Conservation (phyloP, 2,888 invertebrate genomes). For the Dryobotodes eremita region DNA sequence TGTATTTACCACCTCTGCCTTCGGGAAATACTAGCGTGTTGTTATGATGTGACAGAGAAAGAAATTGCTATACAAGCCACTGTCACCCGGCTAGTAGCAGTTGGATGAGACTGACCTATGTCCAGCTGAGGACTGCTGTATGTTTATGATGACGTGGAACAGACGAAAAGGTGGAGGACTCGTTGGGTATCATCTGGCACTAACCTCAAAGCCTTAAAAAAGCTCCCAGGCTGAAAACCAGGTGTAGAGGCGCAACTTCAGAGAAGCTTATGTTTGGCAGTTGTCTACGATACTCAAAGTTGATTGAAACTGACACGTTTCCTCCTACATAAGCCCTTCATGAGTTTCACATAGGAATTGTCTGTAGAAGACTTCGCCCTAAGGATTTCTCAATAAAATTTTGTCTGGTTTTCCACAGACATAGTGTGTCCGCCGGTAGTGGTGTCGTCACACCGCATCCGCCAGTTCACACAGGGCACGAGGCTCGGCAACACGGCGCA, state of each 20-base stretch:
- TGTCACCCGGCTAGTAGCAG: neutral
- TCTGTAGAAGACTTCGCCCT: neutral
- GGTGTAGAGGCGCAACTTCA: neutral
- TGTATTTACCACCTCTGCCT: neutral
- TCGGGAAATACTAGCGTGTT: neutral
- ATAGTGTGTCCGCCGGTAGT: conserved; percentile 92
- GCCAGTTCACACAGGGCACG: conserved; percentile 94
- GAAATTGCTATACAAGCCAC: neutral
- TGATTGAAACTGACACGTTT: neutral
- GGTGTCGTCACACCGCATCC: conserved; percentile 91
- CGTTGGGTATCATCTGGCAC: neutral
- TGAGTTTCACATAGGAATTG: neutral
- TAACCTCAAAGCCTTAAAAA: neutral
- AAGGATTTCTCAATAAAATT: conserved; percentile 7
- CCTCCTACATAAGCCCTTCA: neutral
- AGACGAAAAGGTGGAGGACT: neutral
- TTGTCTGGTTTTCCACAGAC: conserved; percentile 79
- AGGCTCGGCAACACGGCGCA: conserved; percentile 93
- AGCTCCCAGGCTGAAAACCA: neutral
- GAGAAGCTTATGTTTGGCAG: no score
- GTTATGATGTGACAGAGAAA: neutral
- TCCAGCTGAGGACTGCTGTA: neutral
- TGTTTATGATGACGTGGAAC: neutral
- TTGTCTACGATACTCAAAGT: neutral
- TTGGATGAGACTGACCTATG: neutral